These are phyloP conservation scores for Bubo bubo DNA, from an alignment of 2,113 vertebrate genomes.

Conservation along the genomic window DNA sequence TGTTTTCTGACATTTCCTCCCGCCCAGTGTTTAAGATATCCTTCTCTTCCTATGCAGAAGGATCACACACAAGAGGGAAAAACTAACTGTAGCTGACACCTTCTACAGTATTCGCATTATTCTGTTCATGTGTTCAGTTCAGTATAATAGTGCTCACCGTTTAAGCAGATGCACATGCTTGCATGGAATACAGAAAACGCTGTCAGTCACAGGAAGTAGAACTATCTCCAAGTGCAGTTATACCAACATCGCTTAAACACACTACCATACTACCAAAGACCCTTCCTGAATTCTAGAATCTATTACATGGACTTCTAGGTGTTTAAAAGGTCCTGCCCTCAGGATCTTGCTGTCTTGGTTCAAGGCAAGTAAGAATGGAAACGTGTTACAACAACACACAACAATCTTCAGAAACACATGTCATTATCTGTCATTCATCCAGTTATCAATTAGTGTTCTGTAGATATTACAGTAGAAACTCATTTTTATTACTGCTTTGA, in stretches of 20 bases:
- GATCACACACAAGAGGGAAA: background rate
- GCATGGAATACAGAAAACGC: background rate
- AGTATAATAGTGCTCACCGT: background rate
- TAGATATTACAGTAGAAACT: background rate
- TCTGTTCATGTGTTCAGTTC: background rate
- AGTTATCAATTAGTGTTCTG: background rate
- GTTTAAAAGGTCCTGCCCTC: background rate
- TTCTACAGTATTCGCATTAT: background rate
- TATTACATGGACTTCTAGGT: background rate
- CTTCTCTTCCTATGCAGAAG: background rate
- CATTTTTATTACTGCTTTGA: background rate
- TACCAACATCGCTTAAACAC: background rate
- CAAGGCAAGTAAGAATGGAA: background rate
- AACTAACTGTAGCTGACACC: background rate
- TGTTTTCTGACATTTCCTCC: background rate
- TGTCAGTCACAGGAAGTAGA: background rate
- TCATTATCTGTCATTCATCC: background rate
- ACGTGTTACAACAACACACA: fast-evolving
- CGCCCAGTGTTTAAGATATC: background rate
- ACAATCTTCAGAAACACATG: background rate
- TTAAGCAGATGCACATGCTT: background rate
- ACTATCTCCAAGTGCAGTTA: background rate
- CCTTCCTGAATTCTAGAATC: background rate
- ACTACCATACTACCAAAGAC: background rate
- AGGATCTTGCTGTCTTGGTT: background rate